Evolutionary conservation across 2,113 vertebrate species (phyloP), one percentile per base, ranked within the genome.

Genomic region (Prinia subflava): DNA sequence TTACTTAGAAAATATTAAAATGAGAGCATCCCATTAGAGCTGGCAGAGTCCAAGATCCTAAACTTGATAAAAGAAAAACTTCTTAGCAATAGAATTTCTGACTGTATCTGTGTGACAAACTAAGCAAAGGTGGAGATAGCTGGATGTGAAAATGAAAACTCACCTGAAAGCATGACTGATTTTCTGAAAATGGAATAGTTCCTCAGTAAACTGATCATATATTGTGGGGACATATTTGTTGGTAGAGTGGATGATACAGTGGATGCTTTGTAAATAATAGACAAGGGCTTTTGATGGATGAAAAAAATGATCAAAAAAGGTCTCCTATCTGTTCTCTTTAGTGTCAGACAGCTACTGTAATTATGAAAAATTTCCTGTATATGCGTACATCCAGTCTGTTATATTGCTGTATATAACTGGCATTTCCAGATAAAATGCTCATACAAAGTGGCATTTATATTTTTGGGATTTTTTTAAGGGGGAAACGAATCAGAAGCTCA

Each of bases 401-500:
- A 10, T 77, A 78, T 91, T 97, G 57, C 87, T 95, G 31, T 95
- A 76, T 95, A 53, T 88, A 83, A 90, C 62, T 95, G 71, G 67
- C 87, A 92, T 96, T 96, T 97, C 59, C 62, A 87, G 67, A 95
- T 93, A 85, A 90, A 89, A 65, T 77, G 65, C 77, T 95, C 33
- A 59, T 41, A 46, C 33, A 68, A 78, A 63, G 65, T 92, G 16
- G 42, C 78, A 63, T 95, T 80, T 95, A 56, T 78, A 15, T 52
- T 35, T 69, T 82, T 44, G 41, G 25, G 24, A 4, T 15, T 94
- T 85, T 75, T 79, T 76, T 62, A 93, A 95, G 99, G 99, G 91
- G 99, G 99, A 57, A 70, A 31, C 24, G 79, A 87, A 37, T 97
- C 98, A 15, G 83, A 98, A 73, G 69, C 83, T 90, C 98, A 98